Conservation (phyloP, 2,888 invertebrate genomes). For the Pantelozetes paolii region DNA sequence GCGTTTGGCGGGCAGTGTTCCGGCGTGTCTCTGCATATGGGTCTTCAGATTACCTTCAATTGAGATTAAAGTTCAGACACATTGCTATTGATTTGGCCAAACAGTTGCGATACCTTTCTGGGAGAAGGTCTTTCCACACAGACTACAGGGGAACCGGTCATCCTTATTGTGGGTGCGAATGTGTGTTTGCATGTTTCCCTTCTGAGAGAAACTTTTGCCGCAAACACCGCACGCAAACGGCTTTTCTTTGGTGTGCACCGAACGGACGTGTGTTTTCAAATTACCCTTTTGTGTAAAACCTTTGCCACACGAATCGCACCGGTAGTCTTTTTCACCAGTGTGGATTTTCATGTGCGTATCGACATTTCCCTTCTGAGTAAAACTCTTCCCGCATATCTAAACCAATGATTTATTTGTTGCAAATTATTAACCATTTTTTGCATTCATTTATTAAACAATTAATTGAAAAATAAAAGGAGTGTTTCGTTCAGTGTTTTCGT, state of each 20-base stretch:
- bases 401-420: neutral
- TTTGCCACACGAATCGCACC: constrained; percentile 48
- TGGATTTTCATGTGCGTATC: constrained; percentile 50
- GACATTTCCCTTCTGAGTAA: constrained; percentile 49
- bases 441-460: constrained; percentile 12
- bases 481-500: neutral
- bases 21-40: constrained; percentile 49
- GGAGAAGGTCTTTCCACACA: constrained; percentile 49
- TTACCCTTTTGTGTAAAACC: constrained; percentile 49
- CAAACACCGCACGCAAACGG: constrained; percentile 48
- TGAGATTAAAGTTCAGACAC: neutral
- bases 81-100: neutral
- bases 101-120: constrained; percentile 46
- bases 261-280: constrained; percentile 49
- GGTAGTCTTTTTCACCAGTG: constrained; percentile 48
- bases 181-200: constrained; percentile 49
- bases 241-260: constrained; percentile 49
- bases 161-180: constrained; percentile 49
- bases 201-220: constrained; percentile 48
- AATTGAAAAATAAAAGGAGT: constrained; percentile 33
- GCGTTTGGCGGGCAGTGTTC: constrained; percentile 47
- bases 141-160: constrained; percentile 48
- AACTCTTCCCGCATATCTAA: constrained; percentile 48
- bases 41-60: constrained; percentile 47
- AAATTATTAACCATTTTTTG: neutral